Base-by-base conservation (phyloP, 2,888 invertebrate genomes). In the Macropis europaea region DNA sequence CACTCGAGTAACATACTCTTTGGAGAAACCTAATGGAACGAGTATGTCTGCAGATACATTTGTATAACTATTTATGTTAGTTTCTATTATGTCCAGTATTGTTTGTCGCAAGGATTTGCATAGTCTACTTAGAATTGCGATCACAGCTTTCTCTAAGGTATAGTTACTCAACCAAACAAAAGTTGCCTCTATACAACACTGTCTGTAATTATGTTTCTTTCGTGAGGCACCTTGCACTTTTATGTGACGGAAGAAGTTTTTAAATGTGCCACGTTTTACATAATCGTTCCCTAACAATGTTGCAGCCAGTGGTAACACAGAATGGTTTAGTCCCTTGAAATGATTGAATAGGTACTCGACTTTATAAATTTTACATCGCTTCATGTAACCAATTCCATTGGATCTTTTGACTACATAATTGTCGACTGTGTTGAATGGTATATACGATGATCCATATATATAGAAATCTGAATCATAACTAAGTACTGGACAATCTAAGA, bases 391-490 rank as follows among this genome's bases (percentile, higher is more conserved):
- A 24, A 74, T 52, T 36, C 77, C 77, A 50, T 64, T 68, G 24
- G 75, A 26, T 75, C 80, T 63, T 64, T 78, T 86, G 13, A 66
- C 43, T 9, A 84, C 45, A 42, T 92, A 92, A 4, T 91, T 88
- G 3, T 94, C 92, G 9, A 96, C 85, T 22, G 94, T 94, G 28
- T 93, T 91, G 76, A 96, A 93, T 0, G 97, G 96, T 76, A 99
- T 95, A 81, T 97, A 97, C 1, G 92, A 90, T 0, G 96, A 94
- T 90, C 96, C 95, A 89, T 95, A 97, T 75, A 99, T 94, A 85
- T 94, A 97, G 90, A 97, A 99, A 90, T 99, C 99, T 0, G 98
- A 98, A 90, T 99, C 99, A 81, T 95, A 96, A 84, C 97, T 97
- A 2, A 99, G 88, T 1, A 99, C 95, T 0, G 98, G 97, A 82